A percentile compares a stretch with the other conserved stretches of the same genome.
These are phyloP conservation scores for Phocides pigmalion DNA, from an alignment of 1,140 invertebrate genomes.

Conservation along the genomic window DNA sequence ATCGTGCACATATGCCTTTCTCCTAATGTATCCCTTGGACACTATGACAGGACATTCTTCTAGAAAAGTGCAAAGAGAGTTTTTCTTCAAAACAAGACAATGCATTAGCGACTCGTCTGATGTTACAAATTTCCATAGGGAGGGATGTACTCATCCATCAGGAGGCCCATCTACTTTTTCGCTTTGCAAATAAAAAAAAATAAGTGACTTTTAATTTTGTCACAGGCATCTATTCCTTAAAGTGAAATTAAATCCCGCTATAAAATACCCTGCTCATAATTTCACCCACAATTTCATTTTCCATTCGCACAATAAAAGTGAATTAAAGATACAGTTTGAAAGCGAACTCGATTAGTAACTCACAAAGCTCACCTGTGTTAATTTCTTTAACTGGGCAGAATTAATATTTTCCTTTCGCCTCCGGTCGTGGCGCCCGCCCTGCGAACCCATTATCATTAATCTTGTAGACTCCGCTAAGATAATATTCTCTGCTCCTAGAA, in stretches of 20 bases:
- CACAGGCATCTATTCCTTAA: too few relatives aligned
- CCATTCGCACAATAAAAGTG: slow-evolving; percentile 31
- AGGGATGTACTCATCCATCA: too few relatives aligned
- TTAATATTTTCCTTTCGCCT: slow-evolving; percentile 53
- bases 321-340: slow-evolving; percentile 34
- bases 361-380: slow-evolving; percentile 28
- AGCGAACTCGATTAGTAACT: slow-evolving; percentile 34
- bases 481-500: slow-evolving; percentile 50
- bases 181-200: too few relatives aligned
- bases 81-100: too few relatives aligned
- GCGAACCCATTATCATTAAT: slow-evolving; percentile 61
- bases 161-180: too few relatives aligned
- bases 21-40: too few relatives aligned
- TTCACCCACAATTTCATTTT: slow-evolving; percentile 6
- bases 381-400: slow-evolving; percentile 41
- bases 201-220: too few relatives aligned
- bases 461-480: slow-evolving; percentile 52
- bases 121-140: too few relatives aligned
- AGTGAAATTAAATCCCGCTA: slow-evolving; percentile 1
- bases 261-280: background rate
- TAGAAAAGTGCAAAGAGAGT: too few relatives aligned
- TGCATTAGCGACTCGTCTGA: too few relatives aligned
- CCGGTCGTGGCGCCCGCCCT: slow-evolving; percentile 42
- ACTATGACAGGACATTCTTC: too few relatives aligned
- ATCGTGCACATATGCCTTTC: too few relatives aligned